phyloP scores from a whole-genome alignment of 2,888 invertebrate species.

The Tenthredo livida region DNA sequence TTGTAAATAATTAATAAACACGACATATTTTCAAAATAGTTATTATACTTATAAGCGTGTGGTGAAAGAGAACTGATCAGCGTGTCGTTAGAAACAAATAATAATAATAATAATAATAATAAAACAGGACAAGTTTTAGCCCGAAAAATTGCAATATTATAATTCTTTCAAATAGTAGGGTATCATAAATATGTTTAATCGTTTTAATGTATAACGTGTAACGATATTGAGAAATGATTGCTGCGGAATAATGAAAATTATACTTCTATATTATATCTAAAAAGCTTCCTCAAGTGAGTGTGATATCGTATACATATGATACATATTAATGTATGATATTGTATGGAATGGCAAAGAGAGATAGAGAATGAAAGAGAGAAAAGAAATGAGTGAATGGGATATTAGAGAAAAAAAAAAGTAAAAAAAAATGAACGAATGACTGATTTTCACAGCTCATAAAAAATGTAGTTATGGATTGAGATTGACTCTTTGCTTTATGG shows the following conservation, averaged over 20 bases:
- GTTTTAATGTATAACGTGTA: conserved; percentile 76
- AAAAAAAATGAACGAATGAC: background rate
- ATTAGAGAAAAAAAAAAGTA: background rate
- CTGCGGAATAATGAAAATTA: background rate
- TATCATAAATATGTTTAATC: conserved; percentile 74
- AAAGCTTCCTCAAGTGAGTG: conserved; percentile 35
- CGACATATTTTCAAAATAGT: conserved; percentile 78
- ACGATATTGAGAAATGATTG: background rate
- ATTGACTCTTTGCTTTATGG: background rate
- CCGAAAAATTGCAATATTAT: conserved; percentile 78
- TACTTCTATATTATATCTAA: background rate
- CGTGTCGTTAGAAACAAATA: conserved; percentile 67
- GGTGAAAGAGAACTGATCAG: conserved; percentile 63
- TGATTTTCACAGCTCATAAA: background rate
- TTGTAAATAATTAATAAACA: conserved; percentile 75
- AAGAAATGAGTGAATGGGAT: background rate
- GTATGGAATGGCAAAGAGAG: background rate
- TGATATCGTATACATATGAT: conserved; percentile 20
- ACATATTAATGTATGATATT: conserved; percentile 1
- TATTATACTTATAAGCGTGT: conserved; percentile 58
- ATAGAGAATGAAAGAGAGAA: background rate
- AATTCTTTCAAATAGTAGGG: conserved; percentile 77
- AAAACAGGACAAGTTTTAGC: conserved; percentile 66
- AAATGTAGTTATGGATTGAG: background rate
- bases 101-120: background rate